Evolutionary conservation across 2,888 invertebrate species (phyloP).

Genomic region (Diogma glabrata): DNA sequence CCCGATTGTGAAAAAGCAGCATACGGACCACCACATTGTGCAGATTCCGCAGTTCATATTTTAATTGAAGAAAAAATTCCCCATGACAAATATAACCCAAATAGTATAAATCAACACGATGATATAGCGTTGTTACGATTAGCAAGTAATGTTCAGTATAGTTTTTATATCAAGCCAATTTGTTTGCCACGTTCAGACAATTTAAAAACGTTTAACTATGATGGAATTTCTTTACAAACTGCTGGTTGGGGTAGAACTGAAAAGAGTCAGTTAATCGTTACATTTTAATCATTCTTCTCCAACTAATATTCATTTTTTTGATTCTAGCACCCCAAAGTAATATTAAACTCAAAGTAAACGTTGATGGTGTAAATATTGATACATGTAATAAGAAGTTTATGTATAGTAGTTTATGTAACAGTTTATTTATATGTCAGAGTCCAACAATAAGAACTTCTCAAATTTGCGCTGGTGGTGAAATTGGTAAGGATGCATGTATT

Average conservation of each 20-base stretch:
- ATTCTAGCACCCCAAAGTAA: no score
- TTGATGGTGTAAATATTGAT: no score
- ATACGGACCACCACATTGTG: slow-evolving; percentile 40
- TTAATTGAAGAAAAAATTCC: slow-evolving; percentile 49
- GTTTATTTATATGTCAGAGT: no score
- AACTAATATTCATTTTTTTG: no score
- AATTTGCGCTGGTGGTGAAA: no score
- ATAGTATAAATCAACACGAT: not conserved
- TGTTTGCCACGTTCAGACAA: not conserved
- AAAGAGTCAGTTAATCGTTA: not conserved
- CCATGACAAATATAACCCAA: slow-evolving; percentile 51
- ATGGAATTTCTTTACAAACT: not conserved
- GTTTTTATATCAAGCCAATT: not conserved
- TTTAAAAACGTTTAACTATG: not conserved
- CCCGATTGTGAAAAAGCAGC: slow-evolving; percentile 45
- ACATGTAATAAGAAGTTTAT: no score
- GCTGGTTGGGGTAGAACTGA: slow-evolving; percentile 10
- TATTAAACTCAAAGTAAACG: no score
- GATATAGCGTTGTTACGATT: not conserved
- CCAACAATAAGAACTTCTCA: no score
- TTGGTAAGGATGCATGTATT: no score
- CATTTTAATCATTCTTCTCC: no score
- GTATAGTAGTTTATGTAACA: no score
- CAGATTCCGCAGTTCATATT: slow-evolving; percentile 46
- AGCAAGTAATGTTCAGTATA: not conserved